These are phyloP conservation scores for Euphonia xanthogaster DNA, from an alignment of 2,797 vertebrate species.

Conservation along the genomic window DNA sequence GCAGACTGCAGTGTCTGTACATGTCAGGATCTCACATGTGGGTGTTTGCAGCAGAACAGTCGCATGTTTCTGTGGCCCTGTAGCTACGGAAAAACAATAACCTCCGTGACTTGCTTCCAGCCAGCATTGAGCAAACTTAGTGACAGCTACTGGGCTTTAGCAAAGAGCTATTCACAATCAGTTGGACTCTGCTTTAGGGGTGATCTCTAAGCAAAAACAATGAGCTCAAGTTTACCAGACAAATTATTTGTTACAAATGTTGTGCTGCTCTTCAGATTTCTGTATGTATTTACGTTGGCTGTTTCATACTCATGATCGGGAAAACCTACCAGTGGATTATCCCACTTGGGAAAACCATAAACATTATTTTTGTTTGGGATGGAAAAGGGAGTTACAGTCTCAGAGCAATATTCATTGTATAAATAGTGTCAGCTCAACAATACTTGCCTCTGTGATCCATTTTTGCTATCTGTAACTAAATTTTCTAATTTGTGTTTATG, in stretches of 20 bases:
- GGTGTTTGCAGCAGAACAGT: not conserved
- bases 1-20: not conserved
- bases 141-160: not conserved
- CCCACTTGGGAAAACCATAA: not conserved
- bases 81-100: not conserved
- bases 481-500: not conserved
- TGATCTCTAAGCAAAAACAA: not conserved
- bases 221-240: not conserved
- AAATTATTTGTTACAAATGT: not conserved
- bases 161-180: not conserved
- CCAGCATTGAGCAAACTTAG: not conserved
- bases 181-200: not conserved
- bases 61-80: not conserved
- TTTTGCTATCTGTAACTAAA: not conserved
- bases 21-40: not conserved
- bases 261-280: not conserved
- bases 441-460: not conserved
- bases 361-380: not conserved
- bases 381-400: not conserved
- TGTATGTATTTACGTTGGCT: not conserved
- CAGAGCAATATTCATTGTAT: not conserved
- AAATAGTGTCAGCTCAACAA: not conserved
- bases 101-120: not conserved
- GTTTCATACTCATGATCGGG: not conserved
- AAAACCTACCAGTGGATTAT: not conserved